Evolutionary conservation across 2,113 vertebrate genomes (phyloP).

Genomic region (Athene cunicularia): DNA sequence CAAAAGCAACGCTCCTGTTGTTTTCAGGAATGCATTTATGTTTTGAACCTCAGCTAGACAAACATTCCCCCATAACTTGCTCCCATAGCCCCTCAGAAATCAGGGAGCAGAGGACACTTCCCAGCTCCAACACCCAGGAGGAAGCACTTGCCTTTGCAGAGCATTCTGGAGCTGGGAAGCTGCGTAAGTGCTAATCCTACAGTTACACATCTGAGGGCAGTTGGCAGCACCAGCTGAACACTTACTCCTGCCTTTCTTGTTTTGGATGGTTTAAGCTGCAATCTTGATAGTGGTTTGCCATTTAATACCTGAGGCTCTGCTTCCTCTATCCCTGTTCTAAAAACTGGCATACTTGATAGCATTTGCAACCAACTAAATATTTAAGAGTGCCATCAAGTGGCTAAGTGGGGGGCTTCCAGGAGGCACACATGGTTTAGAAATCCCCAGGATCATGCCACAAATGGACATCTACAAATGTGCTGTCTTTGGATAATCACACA

Average conservation of each 20-base stretch:
- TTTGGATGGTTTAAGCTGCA: not conserved
- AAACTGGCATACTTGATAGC: not conserved
- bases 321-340: not conserved
- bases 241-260: not conserved
- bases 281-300: not conserved
- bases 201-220: accelerated
- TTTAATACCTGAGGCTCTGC: not conserved
- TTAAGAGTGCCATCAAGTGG: conserved; percentile 71
- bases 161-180: not conserved
- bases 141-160: not conserved
- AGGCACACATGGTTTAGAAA: accelerated
- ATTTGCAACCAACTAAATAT: conserved; percentile 10
- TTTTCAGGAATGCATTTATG: not conserved
- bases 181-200: not conserved
- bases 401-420: not conserved
- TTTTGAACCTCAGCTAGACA: not conserved
- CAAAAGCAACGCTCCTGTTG: not conserved
- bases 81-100: not conserved
- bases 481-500: not conserved
- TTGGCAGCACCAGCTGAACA: not conserved
- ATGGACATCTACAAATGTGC: not conserved
- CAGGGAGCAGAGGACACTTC: not conserved
- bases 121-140: not conserved
- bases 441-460: not conserved
- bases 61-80: not conserved